A percentile compares a stretch with the other conserved stretches of the same genome.
phyloP scores from a whole-genome alignment of 2,113 vertebrate species.

The Eidolon helvum region DNA sequence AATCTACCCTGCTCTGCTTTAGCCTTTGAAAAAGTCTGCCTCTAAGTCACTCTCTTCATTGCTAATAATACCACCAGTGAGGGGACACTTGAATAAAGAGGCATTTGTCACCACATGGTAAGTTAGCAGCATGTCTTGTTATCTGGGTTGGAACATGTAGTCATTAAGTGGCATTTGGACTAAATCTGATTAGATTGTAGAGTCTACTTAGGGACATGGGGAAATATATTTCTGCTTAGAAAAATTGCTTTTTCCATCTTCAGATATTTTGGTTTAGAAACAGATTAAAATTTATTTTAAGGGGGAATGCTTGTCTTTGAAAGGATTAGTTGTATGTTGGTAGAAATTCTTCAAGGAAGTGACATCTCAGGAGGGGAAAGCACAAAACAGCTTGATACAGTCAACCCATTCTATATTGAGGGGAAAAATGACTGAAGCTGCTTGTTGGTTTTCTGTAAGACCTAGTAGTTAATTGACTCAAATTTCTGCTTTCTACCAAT shows the following conservation, averaged over 20 bases:
- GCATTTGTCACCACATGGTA: constrained; percentile 57
- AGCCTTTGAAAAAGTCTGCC: constrained; percentile 22
- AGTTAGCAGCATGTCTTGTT: constrained; percentile 44
- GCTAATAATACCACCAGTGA: constrained; percentile 51
- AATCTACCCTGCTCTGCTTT: neutral
- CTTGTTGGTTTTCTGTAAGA: neutral
- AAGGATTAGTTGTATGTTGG: neutral
- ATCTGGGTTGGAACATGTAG: neutral
- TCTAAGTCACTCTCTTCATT: neutral
- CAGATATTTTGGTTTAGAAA: constrained; percentile 1
- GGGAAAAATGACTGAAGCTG: neutral
- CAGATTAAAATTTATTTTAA: constrained; percentile 21
- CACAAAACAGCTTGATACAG: neutral
- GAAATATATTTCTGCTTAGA: constrained; percentile 19
- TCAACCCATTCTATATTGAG: neutral
- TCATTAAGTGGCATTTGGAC: constrained; percentile 8
- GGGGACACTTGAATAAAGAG: constrained; percentile 43
- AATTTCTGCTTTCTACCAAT: neutral
- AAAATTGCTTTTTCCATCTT: constrained; percentile 4
- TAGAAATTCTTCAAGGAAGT: constrained; percentile 23
- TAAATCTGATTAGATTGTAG: constrained; percentile 52
- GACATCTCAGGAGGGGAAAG: neutral
- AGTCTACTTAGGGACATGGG: neutral
- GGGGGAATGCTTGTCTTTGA: neutral
- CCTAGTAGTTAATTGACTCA: neutral